These are phyloP conservation scores for Lycorma delicatula DNA, from an alignment of 1,140 invertebrate species.

Conservation along the genomic window DNA sequence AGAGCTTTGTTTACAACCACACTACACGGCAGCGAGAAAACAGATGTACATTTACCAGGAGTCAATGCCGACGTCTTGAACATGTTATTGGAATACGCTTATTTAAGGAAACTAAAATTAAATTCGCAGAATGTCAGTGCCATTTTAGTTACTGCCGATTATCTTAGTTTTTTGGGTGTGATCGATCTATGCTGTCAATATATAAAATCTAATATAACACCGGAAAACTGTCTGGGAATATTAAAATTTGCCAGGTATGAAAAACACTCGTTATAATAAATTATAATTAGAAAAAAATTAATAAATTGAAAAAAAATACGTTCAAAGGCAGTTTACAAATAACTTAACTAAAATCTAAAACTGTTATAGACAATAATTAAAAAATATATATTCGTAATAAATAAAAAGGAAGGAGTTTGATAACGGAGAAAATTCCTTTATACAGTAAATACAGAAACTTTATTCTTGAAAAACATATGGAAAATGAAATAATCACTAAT, in stretches of 20 bases:
- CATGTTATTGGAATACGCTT: conserved; percentile 70
- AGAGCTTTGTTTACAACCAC: conserved; percentile 79
- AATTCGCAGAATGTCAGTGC: conserved; percentile 66
- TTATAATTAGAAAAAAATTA: neutral
- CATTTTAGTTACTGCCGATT: conserved; percentile 64
- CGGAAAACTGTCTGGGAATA: conserved; percentile 73
- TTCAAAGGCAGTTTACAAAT: no score
- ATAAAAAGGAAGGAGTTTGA: no score
- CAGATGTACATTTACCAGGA: conserved; percentile 61
- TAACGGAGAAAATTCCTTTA: no score
- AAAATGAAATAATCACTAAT: no score
- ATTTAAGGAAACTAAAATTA: conserved; percentile 59
- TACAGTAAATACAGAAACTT: no score
- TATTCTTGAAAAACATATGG: no score
- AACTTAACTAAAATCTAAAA: no score
- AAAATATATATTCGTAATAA: no score
- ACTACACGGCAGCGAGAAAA: conserved; percentile 53
- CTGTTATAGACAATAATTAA: no score
- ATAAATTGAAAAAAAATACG: neutral
- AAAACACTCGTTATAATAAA: neutral
- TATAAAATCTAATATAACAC: conserved; percentile 50
- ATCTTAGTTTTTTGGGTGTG: conserved; percentile 68
- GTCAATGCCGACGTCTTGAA: conserved; percentile 66
- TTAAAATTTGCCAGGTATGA: conserved; percentile 58
- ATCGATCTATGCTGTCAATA: conserved; percentile 68